These are phyloP conservation scores for Rhodinocichla rosea DNA, from an alignment of 2,113 vertebrate genomes.

Conservation along the genomic window DNA sequence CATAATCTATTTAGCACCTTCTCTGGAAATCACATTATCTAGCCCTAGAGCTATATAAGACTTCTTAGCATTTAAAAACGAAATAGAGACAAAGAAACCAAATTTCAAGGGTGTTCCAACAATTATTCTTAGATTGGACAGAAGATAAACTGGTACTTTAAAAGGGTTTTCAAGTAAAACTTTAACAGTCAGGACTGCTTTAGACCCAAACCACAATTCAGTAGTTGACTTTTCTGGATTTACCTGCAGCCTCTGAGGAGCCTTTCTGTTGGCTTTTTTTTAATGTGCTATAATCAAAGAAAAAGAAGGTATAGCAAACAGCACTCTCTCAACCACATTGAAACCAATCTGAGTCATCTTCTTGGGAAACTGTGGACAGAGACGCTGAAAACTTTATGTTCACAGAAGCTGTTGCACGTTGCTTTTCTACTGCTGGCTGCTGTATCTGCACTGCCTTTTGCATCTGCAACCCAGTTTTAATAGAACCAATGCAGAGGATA, in stretches of 20 bases:
- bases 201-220: not conserved
- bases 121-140: not conserved
- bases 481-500: not conserved
- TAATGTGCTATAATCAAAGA: not conserved
- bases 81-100: not conserved
- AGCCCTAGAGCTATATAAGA: not conserved
- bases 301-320: not conserved
- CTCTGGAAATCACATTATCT: not conserved
- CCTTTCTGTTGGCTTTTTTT: not conserved
- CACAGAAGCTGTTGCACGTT: not conserved
- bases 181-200: not conserved
- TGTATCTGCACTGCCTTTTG: not conserved
- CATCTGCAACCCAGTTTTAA: not conserved
- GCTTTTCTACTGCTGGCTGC: not conserved
- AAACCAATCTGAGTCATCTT: not conserved
- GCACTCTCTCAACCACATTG: not conserved
- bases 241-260: not conserved
- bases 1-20: not conserved
- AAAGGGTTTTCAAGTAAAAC: not conserved
- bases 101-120: not conserved
- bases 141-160: not conserved
- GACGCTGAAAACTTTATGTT: not conserved
- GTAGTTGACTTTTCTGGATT: not conserved
- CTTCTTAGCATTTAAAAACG: not conserved
- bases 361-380: not conserved